Evolutionary conservation across 1,140 invertebrate species (phyloP), one percentile per base, ranked within the genome.

Genomic region (Teleogryllus occipitalis): DNA sequence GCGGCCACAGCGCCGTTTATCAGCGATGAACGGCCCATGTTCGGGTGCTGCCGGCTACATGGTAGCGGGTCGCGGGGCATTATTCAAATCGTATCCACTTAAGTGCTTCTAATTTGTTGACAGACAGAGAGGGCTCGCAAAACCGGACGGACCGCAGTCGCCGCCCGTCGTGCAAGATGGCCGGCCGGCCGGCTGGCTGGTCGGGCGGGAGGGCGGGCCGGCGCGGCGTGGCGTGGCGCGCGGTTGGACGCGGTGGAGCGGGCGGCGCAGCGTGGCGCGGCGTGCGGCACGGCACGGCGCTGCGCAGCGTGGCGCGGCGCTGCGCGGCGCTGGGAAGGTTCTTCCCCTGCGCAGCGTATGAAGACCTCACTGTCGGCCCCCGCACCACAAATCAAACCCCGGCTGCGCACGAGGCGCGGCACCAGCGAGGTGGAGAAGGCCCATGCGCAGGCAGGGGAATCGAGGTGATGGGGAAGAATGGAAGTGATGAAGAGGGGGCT

Each of bases 11-110:
- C 54, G 54, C 54, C 18, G 54, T 65, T 65, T 65, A 65, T 65
- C 54, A 65, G 54, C 54, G 54, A 65, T 65, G 54, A 65, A 65
- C 54, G 54, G 27, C 10, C 54, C 18, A 18, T 65, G 54, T 65
- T n/a, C 54, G 54, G 54, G 10, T 18, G 54, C 54, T 65, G 54
- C 54, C 54, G 54, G 54, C 54, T 65, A 65, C 54, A 65, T 65
- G 54, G 54, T 65, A 65, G 54, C 54, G 54, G 54, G 54, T 65
- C 54, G 10, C 54, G 10, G 49, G 54, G 54, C 54, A 65, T 65
- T 65, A 65, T 65, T 65, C 54, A 65, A 65, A 65, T 65, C 54
- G 54, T 65, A 65, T 65, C 54, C 54, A 65, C 54, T 65, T 65
- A 65, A 65, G 54, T 65, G 54, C 54, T 65, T 65, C 54, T 65